Evolutionary conservation across 1,140 invertebrate species (phyloP), one percentile per base, ranked within the genome.

Genomic region (Metopolophium dirhodum): DNA sequence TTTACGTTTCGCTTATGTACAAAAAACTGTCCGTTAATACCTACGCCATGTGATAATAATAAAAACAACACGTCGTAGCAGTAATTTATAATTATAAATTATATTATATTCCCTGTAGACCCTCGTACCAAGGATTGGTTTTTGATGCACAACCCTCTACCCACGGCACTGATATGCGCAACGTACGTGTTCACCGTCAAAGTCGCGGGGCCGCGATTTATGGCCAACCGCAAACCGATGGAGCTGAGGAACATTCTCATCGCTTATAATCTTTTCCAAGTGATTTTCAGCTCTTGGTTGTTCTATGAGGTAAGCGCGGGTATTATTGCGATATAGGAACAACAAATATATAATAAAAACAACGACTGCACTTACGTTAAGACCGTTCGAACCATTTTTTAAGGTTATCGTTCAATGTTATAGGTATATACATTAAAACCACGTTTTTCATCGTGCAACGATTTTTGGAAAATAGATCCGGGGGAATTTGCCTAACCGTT

Each of bases 221-320:
- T 99, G 98, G 97, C 98, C 95, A 97, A 98, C 95, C 96, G 98
- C 95, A 97, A 98, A 96, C 97, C 98, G 20, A 98, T 97, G 94
- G 96, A 98, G 94, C 96, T 99, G 51, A 97, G 97, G 94, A 96
- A 96, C 95, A 94, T 97, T 87, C 96, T 99, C 95, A 97, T 99
- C 94, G 95, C 96, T 87, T 99, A 99, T 95, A 99, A 99, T 95
- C 96, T 98, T 68, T 95, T 97, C 94, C 97, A 99, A 96, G 98
- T 99, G 51, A 93, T 98, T 85, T 97, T 98, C 94, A 98, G 97
- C 94, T 94, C 96, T 18, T 99, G 97, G 97, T 96, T 99, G 83
- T 98, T 98, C 95, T 96, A 97, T 94, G 97, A 98, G 96, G 98
- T 98, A 96, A 96, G 96, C 45, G 85, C 26, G n/a, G 41, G 30